Base-by-base conservation (phyloP, 2,888 invertebrate species). In the Xanthia togata region DNA sequence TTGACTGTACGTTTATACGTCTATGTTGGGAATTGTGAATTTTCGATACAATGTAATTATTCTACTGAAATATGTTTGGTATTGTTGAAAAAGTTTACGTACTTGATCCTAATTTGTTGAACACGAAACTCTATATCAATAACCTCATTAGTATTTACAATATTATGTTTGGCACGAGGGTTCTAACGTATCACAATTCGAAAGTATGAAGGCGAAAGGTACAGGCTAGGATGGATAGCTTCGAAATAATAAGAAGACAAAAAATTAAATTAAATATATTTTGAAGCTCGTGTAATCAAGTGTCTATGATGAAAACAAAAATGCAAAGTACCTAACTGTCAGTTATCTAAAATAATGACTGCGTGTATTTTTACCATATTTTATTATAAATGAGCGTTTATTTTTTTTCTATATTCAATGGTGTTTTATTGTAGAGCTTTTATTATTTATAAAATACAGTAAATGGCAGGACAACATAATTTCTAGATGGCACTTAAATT, bases 91-190 rank as follows among this genome's bases (percentile, higher is more conserved):
- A 78, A 76, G 67, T 72, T 77, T 74, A 79, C 35, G 73, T 68
- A 75, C 47, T 81, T 41, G 67, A 75, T 67, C 53, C 67, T 79
- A 82, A 76, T 86, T 79, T 76, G 70, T 83, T 85, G 79, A 85
- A 87, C 86, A 87, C 81, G 82, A 83, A 79, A 84, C 75, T 84
- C 78, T 82, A 79, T 87, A 85, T 80, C 82, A 69, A 83, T 85
- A 85, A 70, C 78, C 63, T 83, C 69, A 85, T 85, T 79, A 87
- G 63, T 89, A 88, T 88, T 83, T 89, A 90, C 87, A 89, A 83
- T 76, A 71, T 83, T 81, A 84, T 75, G 74, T 88, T 92, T 93
- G 93, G 93, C 93, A 93, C 90, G 81, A 84, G 78, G 82, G 76
- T 82, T 85, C 81, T 88, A 90, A 76, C 64, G 73, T 91, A 91